Conservation (phyloP, 2,797 vertebrate species). For the Chloroceryle amazona region DNA sequence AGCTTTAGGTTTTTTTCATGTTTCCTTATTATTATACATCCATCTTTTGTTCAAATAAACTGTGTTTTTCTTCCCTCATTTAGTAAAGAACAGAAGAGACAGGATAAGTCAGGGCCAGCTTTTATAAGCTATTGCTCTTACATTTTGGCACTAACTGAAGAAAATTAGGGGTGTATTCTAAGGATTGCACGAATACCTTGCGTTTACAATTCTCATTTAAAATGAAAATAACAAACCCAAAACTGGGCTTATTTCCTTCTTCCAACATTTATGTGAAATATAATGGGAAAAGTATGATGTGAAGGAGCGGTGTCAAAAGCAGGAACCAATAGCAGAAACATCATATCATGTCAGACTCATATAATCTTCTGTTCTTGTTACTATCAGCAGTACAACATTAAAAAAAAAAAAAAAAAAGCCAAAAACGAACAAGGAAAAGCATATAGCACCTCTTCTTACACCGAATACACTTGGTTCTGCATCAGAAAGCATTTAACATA, state of each 20-base stretch:
- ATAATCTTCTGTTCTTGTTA: constrained; percentile 29
- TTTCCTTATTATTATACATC: constrained; percentile 39
- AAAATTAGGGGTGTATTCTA: constrained; percentile 41
- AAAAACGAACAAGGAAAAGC: neutral
- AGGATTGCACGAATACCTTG: constrained; percentile 10
- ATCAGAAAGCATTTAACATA: neutral
- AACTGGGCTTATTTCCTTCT: neutral
- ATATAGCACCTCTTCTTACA: neutral
- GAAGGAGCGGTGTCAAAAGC: neutral
- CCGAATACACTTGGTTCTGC: neutral
- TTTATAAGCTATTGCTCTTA: constrained; percentile 3
- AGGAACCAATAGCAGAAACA: neutral
- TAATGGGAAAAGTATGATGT: neutral
- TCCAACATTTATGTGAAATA: neutral
- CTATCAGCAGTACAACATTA: constrained; percentile 55
- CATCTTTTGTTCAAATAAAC: constrained; percentile 57
- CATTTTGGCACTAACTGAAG: constrained; percentile 43
- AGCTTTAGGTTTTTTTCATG: neutral
- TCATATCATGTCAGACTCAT: neutral
- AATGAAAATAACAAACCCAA: neutral
- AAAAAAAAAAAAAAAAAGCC: neutral
- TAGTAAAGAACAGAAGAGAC: constrained; percentile 44
- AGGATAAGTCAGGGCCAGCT: neutral
- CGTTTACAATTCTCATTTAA: neutral
- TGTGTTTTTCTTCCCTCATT: constrained; percentile 39